Base-by-base conservation (phyloP, 2,888 invertebrate genomes). In the Chaetogeoica ovagalla region DNA sequence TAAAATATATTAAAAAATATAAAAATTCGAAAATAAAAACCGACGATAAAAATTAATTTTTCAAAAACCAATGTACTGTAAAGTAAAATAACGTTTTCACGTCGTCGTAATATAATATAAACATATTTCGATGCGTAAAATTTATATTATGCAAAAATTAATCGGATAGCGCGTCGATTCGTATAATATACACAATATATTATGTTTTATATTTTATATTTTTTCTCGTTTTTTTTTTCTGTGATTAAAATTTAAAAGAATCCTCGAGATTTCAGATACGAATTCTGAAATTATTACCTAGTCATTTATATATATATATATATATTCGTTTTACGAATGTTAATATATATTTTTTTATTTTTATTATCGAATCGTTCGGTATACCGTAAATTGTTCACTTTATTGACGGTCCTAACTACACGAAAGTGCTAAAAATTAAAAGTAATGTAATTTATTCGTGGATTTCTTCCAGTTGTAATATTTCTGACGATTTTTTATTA, bases 361-460 rank as follows among this genome's bases (percentile, higher is more conserved):
- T 55, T 66, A 30, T 59, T 57, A 68, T 66, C 57, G 37, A 75
- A 48, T 66, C 23, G 39, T 66, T 74, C 30, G 0, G 39, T 57
- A 37, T 39, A 68, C 66, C 75, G 59, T 75, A 75, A 75, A 66
- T 43, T 66, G 66, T 66, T 75, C 23, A 59, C 57, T 75, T 75
- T 75, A 75, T 75, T 59, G 43, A 57, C 57, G 59, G 30, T 75
- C 21, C 19, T 19, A n/a, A 5, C 37, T 52, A 52, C 19, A 9
- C 17, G 39, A 62, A 62, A 13, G n/a, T 15, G 15, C 62, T 30
- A 37, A 63, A 48, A 59, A 63, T 30, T 52, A 37, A 5, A 21
- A 0, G 11, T 4, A 59, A 57, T 9, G 3, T 55, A 37, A 57
- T 57, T n/a, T 70, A 70, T 70, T 70, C 39, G 21, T 21, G 57